phyloP scores from a whole-genome alignment of 2,113 vertebrate genomes.

The Nannospalax galili region DNA sequence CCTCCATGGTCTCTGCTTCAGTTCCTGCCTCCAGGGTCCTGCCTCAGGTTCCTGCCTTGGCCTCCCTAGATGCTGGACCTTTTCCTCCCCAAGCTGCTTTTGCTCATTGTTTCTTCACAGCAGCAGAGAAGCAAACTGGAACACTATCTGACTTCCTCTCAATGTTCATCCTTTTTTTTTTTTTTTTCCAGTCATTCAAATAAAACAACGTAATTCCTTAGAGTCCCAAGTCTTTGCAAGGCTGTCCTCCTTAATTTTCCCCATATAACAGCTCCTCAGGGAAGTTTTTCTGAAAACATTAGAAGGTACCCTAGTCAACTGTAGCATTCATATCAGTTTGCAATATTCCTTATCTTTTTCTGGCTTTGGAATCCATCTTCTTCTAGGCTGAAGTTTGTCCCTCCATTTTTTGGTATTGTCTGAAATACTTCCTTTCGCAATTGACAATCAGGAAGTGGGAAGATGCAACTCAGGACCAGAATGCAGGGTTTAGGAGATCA shows the following conservation, averaged over 20 bases:
- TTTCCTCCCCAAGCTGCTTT: too few relatives aligned
- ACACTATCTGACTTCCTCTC: not conserved
- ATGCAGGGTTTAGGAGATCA: not conserved
- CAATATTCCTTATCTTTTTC: not conserved
- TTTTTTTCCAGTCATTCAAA: not conserved
- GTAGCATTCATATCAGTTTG: not conserved
- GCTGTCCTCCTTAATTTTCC: slow-evolving; percentile 26
- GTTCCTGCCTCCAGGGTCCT: too few relatives aligned
- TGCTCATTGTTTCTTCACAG: too few relatives aligned
- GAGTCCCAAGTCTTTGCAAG: not conserved
- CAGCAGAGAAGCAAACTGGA: too few relatives aligned
- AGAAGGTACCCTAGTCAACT: not conserved
- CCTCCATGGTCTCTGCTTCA: too few relatives aligned
- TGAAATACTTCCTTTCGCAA: not conserved
- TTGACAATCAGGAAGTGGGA: not conserved
- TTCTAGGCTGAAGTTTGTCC: not conserved
- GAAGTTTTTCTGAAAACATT: slow-evolving; percentile 3
- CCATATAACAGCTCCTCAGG: not conserved
- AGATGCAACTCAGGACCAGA: not conserved
- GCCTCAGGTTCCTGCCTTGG: too few relatives aligned
- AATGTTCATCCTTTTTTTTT: not conserved
- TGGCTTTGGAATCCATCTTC: not conserved
- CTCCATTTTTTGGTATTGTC: not conserved
- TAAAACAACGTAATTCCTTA: not conserved
- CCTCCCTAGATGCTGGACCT: too few relatives aligned